Percentiles rank a stretch among this genome's conserved stretches.
Conservation (phyloP, 1,140 invertebrate species). For the Planococcus citri region DNA sequence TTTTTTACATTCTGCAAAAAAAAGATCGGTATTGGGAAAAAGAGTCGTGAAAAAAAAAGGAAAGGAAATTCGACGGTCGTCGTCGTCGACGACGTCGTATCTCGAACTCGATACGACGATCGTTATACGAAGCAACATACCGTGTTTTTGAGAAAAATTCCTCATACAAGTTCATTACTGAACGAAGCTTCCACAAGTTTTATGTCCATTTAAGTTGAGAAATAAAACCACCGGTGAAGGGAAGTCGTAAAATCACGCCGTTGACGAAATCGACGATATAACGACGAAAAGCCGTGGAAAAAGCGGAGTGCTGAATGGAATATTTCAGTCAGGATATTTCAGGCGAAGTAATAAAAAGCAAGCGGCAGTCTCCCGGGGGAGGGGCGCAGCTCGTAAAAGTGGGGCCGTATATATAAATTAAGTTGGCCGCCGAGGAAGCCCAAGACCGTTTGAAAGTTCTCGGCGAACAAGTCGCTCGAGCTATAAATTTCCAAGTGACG, state of each 20-base stretch:
- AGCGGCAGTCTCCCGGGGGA: background rate
- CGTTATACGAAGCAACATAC: background rate
- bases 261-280: constrained; percentile 6
- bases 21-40: too few relatives aligned
- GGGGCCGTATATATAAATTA: constrained; percentile 2
- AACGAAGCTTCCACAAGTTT: background rate
- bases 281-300: background rate
- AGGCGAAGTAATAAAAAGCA: constrained; percentile 2
- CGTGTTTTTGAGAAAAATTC: background rate
- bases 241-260: constrained; percentile 5
- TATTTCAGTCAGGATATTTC: constrained; percentile 7
- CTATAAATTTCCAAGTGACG: background rate
- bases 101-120: background rate
- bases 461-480: background rate
- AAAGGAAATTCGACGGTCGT: background rate
- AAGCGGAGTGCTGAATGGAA: background rate
- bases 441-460: constrained; percentile 1
- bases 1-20: background rate
- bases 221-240: constrained; percentile 2
- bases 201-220: background rate
- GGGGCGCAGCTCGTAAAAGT: background rate
- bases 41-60: too few relatives aligned
- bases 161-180: constrained; percentile 3
- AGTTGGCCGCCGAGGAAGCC: background rate
- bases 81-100: background rate